phyloP scores from a whole-genome alignment of 35 echinoderm and acorn worm species.

The Stichopus chloronotus region DNA sequence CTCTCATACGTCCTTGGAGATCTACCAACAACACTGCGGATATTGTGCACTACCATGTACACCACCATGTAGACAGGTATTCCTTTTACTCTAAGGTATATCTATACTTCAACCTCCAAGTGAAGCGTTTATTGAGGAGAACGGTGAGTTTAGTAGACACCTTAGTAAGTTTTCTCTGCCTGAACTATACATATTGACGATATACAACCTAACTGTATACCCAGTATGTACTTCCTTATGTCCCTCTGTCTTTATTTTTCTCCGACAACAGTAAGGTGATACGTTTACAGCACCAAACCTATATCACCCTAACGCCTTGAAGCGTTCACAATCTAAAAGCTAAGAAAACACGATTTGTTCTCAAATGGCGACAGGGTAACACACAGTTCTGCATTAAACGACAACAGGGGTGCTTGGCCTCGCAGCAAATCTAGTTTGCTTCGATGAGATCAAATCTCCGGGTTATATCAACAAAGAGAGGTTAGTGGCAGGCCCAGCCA shows the following conservation, averaged over 20 bases:
- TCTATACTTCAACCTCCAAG: too few species aligned
- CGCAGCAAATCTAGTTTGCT: constrained; percentile 42
- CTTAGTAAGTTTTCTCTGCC: too few species aligned
- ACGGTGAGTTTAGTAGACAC: too few species aligned
- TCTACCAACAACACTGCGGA: too few species aligned
- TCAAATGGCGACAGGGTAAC: constrained; percentile 50
- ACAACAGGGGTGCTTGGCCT: constrained; percentile 23
- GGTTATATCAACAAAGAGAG: constrained; percentile 59
- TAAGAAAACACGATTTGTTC: constrained; percentile 61
- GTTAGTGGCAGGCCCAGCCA: constrained; percentile 49
- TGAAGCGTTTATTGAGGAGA: too few species aligned
- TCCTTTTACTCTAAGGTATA: too few species aligned
- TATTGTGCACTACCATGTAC: too few species aligned
- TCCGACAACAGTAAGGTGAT: constrained; percentile 28
- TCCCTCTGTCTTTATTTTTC: not conserved
- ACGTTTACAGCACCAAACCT: not conserved
- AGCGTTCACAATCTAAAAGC: constrained; percentile 48
- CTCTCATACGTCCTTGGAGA: too few species aligned
- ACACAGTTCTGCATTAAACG: constrained; percentile 13
- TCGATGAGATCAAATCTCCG: constrained; percentile 47
- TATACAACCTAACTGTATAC: too few species aligned
- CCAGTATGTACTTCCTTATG: too few species aligned
- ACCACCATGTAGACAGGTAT: too few species aligned
- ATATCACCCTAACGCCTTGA: constrained; percentile 22
- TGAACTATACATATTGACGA: too few species aligned